Conservation (phyloP, 1,140 invertebrate genomes). For the Brachionus angularis region DNA sequence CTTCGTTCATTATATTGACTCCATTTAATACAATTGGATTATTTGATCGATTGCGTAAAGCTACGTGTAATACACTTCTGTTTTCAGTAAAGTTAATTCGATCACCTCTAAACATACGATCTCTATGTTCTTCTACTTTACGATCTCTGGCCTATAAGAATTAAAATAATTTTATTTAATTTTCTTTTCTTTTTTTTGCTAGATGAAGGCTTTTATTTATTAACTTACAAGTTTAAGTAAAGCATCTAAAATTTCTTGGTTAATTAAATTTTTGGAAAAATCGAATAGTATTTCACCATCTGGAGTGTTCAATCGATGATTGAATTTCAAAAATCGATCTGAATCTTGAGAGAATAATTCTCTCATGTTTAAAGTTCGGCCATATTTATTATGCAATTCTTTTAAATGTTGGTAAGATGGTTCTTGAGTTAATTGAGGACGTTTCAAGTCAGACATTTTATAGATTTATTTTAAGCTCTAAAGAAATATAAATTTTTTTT, state of each 20-base stretch:
- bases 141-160: constrained; percentile 69
- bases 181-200: not conserved
- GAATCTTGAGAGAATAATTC: constrained; percentile 3
- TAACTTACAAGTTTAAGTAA: constrained; percentile 8
- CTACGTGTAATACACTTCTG: constrained; percentile 87
- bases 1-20: constrained; percentile 75
- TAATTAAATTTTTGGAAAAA: constrained; percentile 44
- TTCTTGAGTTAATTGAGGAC: constrained; percentile 29
- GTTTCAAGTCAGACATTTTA: constrained; percentile 34
- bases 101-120: constrained; percentile 87
- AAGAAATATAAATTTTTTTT: not conserved
- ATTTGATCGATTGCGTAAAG: constrained; percentile 79
- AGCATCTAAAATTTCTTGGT: constrained; percentile 35
- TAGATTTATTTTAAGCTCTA: not conserved
- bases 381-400: not conserved
- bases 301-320: constrained; percentile 11
- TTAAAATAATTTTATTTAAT: not conserved
- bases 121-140: constrained; percentile 75
- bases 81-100: constrained; percentile 98
- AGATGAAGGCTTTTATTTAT: not conserved
- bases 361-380: constrained; percentile 4
- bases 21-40: constrained; percentile 76
- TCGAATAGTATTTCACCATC: constrained; percentile 44
- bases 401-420: constrained; percentile 15
- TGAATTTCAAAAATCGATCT: constrained; percentile 8